A percentile compares a stretch with the other conserved stretches of the same genome.
phyloP scores from a whole-genome alignment of 1,140 invertebrate genomes.

The Drosophila willistoni region DNA sequence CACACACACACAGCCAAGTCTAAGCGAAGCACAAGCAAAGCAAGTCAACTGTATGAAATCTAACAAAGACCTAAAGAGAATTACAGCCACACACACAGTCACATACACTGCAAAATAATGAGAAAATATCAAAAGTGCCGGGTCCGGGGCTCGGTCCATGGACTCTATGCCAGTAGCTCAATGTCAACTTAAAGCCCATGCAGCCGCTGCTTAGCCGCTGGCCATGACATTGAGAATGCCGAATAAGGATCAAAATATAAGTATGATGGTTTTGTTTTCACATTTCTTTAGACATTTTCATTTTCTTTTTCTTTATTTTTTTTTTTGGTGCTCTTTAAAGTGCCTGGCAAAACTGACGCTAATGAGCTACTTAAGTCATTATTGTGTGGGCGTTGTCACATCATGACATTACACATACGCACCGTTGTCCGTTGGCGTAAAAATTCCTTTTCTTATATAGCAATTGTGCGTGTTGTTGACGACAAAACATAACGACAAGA shows the following conservation, averaged over 20 bases:
- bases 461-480: background rate
- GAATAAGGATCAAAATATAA: slow-evolving; percentile 16
- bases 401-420: slow-evolving; percentile 72
- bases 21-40: slow-evolving; percentile 54
- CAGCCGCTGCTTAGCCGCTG: slow-evolving; percentile 49
- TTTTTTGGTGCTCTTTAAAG: slow-evolving; percentile 58
- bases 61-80: slow-evolving; percentile 80
- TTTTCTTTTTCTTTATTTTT: background rate
- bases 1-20: slow-evolving; percentile 52
- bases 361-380: slow-evolving; percentile 81
- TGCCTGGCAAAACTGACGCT: slow-evolving; percentile 61
- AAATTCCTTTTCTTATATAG: background rate
- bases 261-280: background rate
- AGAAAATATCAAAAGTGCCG: slow-evolving; percentile 77
- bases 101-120: slow-evolving; percentile 60
- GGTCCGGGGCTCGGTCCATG: background rate
- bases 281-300: slow-evolving; percentile 3
- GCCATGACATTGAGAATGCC: slow-evolving; percentile 46
- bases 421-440: slow-evolving; percentile 30
- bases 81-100: slow-evolving; percentile 53
- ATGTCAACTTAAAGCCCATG: slow-evolving; percentile 76
- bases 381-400: slow-evolving; percentile 55
- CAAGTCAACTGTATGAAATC: slow-evolving; percentile 81
- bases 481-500: slow-evolving; percentile 13
- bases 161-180: slow-evolving; percentile 42